These are phyloP conservation scores for Aphis craccivora DNA, from an alignment of 1,140 invertebrate species.

Conservation along the genomic window DNA sequence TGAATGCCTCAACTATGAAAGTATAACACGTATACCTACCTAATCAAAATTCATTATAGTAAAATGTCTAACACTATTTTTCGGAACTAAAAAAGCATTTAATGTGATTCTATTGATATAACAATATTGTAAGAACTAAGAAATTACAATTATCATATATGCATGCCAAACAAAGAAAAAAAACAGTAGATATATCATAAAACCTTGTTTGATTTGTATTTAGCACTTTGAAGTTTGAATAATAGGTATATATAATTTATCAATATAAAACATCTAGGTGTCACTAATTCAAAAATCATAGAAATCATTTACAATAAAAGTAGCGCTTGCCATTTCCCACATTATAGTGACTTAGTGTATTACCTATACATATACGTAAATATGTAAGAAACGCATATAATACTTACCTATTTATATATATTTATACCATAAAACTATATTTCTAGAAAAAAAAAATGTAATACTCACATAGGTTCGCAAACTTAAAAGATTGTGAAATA, in stretches of 20 bases:
- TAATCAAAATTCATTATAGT: neutral
- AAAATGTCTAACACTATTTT: neutral
- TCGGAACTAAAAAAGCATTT: neutral
- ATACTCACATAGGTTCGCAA: neutral
- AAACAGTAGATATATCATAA: neutral
- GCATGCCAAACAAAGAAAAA: neutral
- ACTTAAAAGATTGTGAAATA: neutral
- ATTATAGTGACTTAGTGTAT: neutral
- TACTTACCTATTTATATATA: neutral
- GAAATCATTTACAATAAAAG: constrained; percentile 1
- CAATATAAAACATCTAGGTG: constrained; percentile 31
- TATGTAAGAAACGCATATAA: neutral
- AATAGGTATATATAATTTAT: constrained; percentile 22
- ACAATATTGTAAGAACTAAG: neutral
- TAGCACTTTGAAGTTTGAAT: neutral
- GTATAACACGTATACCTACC: neutral
- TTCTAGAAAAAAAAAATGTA: neutral
- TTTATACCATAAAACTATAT: neutral
- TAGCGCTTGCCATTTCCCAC: neutral
- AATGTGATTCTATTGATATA: too few relatives aligned
- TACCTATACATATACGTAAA: too few relatives aligned
- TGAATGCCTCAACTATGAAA: neutral
- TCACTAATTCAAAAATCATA: constrained; percentile 38
- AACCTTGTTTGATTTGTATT: neutral
- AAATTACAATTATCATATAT: neutral